Evolutionary conservation across 2,113 vertebrate species (phyloP).

Genomic region (Daubentonia madagascariensis): DNA sequence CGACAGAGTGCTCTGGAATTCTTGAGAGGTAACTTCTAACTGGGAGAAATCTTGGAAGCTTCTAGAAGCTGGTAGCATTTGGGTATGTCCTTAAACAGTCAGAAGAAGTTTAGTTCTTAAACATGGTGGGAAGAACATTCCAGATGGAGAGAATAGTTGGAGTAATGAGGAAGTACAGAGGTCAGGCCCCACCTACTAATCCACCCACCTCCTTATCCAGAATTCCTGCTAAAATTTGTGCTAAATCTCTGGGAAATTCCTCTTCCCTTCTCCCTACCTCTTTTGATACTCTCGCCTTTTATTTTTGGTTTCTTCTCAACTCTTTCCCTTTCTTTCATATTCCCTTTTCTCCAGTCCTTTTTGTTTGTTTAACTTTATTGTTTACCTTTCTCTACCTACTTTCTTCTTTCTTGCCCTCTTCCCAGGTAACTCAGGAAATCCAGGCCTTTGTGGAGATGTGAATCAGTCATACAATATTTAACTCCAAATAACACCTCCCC

Average conservation of each 20-base stretch:
- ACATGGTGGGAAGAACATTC: not conserved
- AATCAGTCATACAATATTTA: constrained; percentile 40
- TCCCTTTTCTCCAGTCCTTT: not conserved
- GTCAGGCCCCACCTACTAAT: not conserved
- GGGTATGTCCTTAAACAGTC: constrained; percentile 7
- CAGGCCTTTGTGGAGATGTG: constrained; percentile 19
- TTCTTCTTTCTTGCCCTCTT: constrained; percentile 14
- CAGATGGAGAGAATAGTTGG: not conserved
- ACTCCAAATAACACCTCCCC: constrained; percentile 27
- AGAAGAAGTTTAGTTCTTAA: not conserved
- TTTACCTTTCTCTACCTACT: not conserved
- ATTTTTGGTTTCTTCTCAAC: not conserved
- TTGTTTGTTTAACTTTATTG: not conserved
- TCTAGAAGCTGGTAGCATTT: constrained; percentile 26
- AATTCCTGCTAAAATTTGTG: constrained; percentile 26
- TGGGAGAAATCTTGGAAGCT: not conserved
- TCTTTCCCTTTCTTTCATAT: not conserved
- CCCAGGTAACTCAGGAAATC: constrained; percentile 5
- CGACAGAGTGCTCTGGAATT: not conserved
- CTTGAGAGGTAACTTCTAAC: not conserved
- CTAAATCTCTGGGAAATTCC: not conserved
- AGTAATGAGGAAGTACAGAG: not conserved
- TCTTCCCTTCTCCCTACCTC: not conserved
- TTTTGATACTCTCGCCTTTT: not conserved
- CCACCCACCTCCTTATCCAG: not conserved